These are phyloP conservation scores for Drosophila hydei DNA, from an alignment of 1,140 invertebrate species.

Conservation along the genomic window DNA sequence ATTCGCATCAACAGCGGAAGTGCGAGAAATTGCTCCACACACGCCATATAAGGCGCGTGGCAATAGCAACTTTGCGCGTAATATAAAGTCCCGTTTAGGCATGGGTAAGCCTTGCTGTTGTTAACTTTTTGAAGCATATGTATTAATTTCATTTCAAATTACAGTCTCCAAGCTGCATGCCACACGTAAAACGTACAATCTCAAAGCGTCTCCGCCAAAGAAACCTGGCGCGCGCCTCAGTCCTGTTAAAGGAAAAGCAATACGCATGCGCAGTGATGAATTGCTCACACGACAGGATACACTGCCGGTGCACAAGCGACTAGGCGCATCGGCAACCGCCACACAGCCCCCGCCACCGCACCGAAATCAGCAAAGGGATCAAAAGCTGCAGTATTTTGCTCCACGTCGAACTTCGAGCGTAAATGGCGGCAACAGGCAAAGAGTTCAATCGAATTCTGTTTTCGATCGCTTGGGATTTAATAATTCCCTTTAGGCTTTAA, in stretches of 20 bases:
- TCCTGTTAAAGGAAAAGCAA: conserved; percentile 67
- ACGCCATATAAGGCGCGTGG: conserved; percentile 41
- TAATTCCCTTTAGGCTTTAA: conserved; percentile 60
- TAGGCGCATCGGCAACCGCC: conserved; percentile 37
- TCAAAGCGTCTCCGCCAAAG: conserved; percentile 67
- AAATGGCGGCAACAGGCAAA: conserved; percentile 50
- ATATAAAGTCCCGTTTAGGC: conserved; percentile 76
- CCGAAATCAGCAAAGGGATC: conserved; percentile 34
- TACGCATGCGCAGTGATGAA: conserved; percentile 79
- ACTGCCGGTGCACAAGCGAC: conserved; percentile 69
- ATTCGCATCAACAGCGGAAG: conserved; percentile 80
- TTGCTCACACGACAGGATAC: conserved; percentile 61
- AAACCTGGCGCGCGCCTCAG: conserved; percentile 49
- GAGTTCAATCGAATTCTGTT: conserved; percentile 59
- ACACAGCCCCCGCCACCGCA: conserved; percentile 1
- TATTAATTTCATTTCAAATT: not conserved
- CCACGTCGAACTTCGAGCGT: conserved; percentile 49
- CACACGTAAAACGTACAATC: conserved; percentile 71
- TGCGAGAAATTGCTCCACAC: conserved; percentile 76
- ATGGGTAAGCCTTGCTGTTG: conserved; percentile 44
- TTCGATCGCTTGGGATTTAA: conserved; percentile 81
- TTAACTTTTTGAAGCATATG: not conserved
- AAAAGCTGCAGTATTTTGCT: conserved; percentile 28
- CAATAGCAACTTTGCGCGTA: conserved; percentile 57
- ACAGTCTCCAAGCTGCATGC: conserved; percentile 70